phyloP scores from a whole-genome alignment of 2,113 vertebrate species.

The Hiodon tergisus region DNA sequence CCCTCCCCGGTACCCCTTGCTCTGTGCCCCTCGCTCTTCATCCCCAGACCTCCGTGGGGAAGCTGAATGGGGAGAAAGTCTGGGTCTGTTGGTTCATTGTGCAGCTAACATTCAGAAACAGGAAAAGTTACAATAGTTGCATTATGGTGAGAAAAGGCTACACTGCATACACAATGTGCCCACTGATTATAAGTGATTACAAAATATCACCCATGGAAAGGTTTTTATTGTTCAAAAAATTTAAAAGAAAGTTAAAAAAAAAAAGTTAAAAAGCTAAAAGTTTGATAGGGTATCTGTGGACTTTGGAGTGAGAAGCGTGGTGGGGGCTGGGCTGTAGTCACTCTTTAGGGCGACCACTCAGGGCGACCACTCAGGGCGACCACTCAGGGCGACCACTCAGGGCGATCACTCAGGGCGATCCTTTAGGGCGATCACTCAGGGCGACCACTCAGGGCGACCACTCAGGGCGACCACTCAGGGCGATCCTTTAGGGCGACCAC shows the following conservation, averaged over 20 bases:
- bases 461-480: too few species aligned
- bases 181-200: not conserved
- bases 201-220: not conserved
- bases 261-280: not conserved
- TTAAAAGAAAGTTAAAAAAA: not conserved
- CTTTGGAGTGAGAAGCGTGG: slow-evolving; percentile 7
- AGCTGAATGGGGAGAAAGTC: slow-evolving; percentile 40
- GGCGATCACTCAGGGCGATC: too few species aligned
- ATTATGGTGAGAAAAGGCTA: not conserved
- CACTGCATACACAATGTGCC: not conserved
- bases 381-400: too few species aligned
- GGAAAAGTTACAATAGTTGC: slow-evolving; percentile 22
- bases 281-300: slow-evolving; percentile 21
- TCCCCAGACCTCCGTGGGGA: slow-evolving; percentile 22
- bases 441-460: too few species aligned
- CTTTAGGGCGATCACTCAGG: too few species aligned
- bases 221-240: not conserved
- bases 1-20: slow-evolving; percentile 35
- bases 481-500: too few species aligned
- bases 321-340: slow-evolving; percentile 42
- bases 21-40: slow-evolving; percentile 19
- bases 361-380: too few species aligned
- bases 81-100: slow-evolving; percentile 42
- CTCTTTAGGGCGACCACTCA: not conserved
- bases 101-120: slow-evolving; percentile 19